Percentiles rank a stretch among this genome's conserved stretches.
Conservation (phyloP, 1,140 invertebrate species). For the Oncopeltus fasciatus region DNA sequence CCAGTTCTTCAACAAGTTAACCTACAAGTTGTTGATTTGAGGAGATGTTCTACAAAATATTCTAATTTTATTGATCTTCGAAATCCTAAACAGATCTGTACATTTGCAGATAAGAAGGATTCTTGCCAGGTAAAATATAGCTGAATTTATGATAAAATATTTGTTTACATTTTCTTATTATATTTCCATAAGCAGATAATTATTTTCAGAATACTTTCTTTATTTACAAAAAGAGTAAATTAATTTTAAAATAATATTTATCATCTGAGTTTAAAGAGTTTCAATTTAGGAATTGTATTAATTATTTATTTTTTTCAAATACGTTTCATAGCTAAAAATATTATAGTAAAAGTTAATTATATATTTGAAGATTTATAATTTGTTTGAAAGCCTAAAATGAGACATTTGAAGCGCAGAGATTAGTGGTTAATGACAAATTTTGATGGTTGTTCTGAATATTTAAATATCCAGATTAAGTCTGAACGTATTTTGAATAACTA, state of each 20-base stretch:
- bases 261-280: not conserved
- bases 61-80: constrained; percentile 11
- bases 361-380: too few relatives aligned
- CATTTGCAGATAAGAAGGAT: constrained; percentile 43
- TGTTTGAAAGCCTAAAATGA: too few relatives aligned
- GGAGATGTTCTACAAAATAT: constrained; percentile 31
- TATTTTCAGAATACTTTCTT: not conserved
- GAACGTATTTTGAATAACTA: too few relatives aligned
- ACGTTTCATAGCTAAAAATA: too few relatives aligned
- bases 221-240: not conserved
- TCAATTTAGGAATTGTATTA: not conserved
- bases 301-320: not conserved
- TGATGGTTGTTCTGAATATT: too few relatives aligned
- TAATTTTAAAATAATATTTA: not conserved
- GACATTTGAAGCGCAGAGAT: too few relatives aligned
- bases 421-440: too few relatives aligned
- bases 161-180: not conserved
- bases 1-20: constrained; percentile 40
- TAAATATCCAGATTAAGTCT: too few relatives aligned
- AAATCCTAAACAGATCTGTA: constrained; percentile 45
- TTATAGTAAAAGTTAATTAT: too few relatives aligned
- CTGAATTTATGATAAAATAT: not conserved
- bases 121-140: constrained; percentile 40
- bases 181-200: not conserved
- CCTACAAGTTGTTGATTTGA: constrained; percentile 40